Conservation (phyloP, 2,888 invertebrate genomes). For the Caenorhabditis japonica region DNA sequence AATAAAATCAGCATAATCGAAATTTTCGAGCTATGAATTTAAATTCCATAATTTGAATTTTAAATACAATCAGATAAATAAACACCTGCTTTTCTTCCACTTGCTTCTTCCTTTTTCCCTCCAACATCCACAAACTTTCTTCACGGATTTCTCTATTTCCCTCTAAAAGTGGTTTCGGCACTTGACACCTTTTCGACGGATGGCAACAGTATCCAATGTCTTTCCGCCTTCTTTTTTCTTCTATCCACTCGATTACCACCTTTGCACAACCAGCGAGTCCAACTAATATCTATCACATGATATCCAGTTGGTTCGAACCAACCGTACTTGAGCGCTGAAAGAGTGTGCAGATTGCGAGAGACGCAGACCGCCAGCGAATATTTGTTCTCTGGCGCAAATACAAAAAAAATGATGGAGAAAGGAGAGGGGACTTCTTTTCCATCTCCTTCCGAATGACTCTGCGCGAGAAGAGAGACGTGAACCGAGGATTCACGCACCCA, state of each 20-base stretch:
- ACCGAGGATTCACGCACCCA: conserved; percentile 46
- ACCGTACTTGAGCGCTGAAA: conserved; percentile 40
- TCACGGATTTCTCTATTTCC: neutral
- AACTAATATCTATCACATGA: conserved; percentile 50
- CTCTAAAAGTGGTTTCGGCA: conserved; percentile 40
- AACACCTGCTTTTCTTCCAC: no score
- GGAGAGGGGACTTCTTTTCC: no score
- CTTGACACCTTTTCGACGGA: conserved; percentile 31
- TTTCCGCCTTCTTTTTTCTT: neutral
- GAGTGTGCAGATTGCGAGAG: conserved; percentile 13
- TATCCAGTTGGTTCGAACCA: conserved; percentile 55
- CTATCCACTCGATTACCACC: conserved; percentile 24
- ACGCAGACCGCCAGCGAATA: conserved; percentile 32
- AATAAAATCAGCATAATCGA: no score
- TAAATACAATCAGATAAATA: no score
- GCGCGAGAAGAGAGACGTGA: conserved; percentile 44
- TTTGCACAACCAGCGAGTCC: no score
- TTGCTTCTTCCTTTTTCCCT: no score
- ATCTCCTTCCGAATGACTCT: conserved; percentile 17
- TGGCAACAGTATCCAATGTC: conserved; percentile 47
- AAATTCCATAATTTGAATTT: no score
- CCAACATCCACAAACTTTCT: no score
- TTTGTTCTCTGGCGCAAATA: conserved; percentile 31
- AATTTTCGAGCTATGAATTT: no score
- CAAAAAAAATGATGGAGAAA: conserved; percentile 46